Percentiles rank a stretch among this genome's conserved stretches.
These are phyloP conservation scores for Sinocyclocheilus maitianheensis DNA, from an alignment of 2,113 vertebrate genomes.

Conservation along the genomic window DNA sequence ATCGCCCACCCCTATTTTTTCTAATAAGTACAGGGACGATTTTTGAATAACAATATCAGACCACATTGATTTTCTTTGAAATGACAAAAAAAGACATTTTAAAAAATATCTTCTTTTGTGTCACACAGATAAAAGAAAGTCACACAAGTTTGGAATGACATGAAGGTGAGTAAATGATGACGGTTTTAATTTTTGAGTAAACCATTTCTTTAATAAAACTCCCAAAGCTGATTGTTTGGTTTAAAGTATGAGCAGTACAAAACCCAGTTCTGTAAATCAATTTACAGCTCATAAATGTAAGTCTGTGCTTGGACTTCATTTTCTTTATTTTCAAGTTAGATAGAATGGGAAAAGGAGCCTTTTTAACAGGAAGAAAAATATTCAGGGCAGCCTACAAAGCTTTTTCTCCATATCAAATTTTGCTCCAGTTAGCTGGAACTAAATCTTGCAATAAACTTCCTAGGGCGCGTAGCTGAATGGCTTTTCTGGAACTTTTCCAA, in stretches of 20 bases:
- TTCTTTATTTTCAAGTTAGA: conserved; percentile 27
- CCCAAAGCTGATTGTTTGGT: neutral
- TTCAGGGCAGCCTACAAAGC: conserved; percentile 1
- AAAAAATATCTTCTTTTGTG: neutral
- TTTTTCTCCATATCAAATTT: conserved; percentile 42
- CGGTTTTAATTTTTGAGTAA: neutral
- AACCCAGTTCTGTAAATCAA: too few relatives aligned
- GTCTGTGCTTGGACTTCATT: neutral
- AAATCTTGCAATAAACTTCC: conserved; percentile 52
- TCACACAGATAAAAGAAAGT: neutral
- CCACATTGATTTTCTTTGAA: too few relatives aligned
- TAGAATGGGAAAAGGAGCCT: neutral
- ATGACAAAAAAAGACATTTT: too few relatives aligned
- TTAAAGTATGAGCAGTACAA: too few relatives aligned
- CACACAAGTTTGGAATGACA: neutral
- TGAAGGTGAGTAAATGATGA: neutral
- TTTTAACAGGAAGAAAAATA: conserved; percentile 34
- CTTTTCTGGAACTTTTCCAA: conserved; percentile 52
- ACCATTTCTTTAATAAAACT: neutral
- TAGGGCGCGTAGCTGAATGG: conserved; percentile 45
- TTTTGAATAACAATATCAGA: too few relatives aligned
- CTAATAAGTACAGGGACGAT: too few relatives aligned
- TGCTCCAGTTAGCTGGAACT: conserved; percentile 47
- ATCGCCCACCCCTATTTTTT: too few relatives aligned
- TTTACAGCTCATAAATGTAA: neutral